phyloP scores from a whole-genome alignment of 2,888 invertebrate genomes.

The Romanomermis culicivorax region DNA sequence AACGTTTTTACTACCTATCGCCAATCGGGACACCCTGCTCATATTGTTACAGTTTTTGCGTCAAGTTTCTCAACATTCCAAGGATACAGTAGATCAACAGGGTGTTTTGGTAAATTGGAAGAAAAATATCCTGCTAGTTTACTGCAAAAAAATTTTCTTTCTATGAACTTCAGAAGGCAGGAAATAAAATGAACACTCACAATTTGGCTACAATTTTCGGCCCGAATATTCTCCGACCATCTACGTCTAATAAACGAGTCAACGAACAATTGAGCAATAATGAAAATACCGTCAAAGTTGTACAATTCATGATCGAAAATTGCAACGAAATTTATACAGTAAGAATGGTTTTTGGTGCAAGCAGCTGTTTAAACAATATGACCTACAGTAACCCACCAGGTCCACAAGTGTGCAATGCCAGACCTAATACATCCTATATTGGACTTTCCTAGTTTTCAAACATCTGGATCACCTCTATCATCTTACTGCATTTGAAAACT shows the following conservation, averaged over 20 bases:
- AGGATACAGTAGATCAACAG: conserved; percentile 45
- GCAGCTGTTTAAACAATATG: too few relatives aligned
- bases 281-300: conserved; percentile 68
- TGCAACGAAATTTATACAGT: conserved; percentile 48
- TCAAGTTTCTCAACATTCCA: conserved; percentile 49
- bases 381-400: too few relatives aligned
- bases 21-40: conserved; percentile 69
- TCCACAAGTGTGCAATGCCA: too few relatives aligned
- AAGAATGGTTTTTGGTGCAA: too few relatives aligned
- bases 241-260: conserved; percentile 27
- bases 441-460: too few relatives aligned
- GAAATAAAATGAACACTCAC: conserved; percentile 79
- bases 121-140: too few relatives aligned
- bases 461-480: too few relatives aligned
- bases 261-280: conserved; percentile 46
- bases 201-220: conserved; percentile 80
- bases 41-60: conserved; percentile 58
- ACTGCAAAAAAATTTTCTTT: too few relatives aligned
- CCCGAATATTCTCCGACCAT: conserved; percentile 64
- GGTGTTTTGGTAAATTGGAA: too few relatives aligned
- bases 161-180: conserved; percentile 42
- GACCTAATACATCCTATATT: too few relatives aligned
- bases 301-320: conserved; percentile 52
- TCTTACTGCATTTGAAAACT: too few relatives aligned
- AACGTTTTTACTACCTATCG: conserved; percentile 58